A percentile compares a stretch with the other conserved stretches of the same genome.
Conservation (phyloP, 2,113 vertebrate species). For the Lepisosteus oculatus region DNA sequence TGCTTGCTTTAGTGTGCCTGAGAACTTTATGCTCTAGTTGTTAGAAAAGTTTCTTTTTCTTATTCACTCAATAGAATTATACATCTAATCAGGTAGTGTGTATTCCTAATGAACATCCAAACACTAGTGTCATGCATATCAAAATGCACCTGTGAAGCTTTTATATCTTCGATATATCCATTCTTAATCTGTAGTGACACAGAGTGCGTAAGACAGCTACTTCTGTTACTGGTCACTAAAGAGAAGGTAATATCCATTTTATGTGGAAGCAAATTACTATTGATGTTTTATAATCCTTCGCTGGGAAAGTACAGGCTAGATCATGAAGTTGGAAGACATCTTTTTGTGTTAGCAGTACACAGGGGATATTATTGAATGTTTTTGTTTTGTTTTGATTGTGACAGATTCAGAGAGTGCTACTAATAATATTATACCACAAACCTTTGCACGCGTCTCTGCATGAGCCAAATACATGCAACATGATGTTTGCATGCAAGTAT, state of each 20-base stretch:
- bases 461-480: too few species aligned
- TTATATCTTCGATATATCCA: background rate
- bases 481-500: too few species aligned
- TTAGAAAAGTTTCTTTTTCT: too few species aligned
- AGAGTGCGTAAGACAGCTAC: too few species aligned
- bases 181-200: too few species aligned
- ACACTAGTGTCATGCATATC: background rate
- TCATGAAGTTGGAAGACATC: background rate
- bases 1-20: background rate
- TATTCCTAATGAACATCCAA: background rate
- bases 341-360: background rate
- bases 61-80: too few species aligned
- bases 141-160: background rate
- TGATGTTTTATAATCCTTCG: background rate
- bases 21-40: background rate
- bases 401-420: too few species aligned
- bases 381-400: too few species aligned
- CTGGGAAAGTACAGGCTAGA: background rate
- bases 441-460: too few species aligned
- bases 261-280: conserved; percentile 1
- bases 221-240: background rate
- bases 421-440: too few species aligned
- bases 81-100: too few species aligned
- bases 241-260: conserved; percentile 5
- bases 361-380: too few species aligned